These are phyloP conservation scores for Psilopsiagon aymara DNA, from an alignment of 2,113 vertebrate genomes.

Conservation along the genomic window DNA sequence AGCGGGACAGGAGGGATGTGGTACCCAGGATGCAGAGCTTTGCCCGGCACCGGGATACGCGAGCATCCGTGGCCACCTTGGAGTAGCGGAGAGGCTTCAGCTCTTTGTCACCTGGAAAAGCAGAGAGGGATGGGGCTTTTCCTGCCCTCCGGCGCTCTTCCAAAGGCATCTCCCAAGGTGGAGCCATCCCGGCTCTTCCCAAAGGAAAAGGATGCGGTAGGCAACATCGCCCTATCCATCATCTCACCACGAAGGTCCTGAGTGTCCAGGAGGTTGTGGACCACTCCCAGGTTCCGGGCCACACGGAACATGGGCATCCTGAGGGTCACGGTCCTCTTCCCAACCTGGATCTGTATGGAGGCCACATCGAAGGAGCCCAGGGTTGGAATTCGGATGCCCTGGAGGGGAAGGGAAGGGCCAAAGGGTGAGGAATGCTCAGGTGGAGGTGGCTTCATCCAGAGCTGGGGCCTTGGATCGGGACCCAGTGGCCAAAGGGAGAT, in stretches of 20 bases:
- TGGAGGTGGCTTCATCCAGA: not conserved
- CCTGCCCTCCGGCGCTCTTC: no score
- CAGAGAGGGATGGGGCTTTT: not conserved
- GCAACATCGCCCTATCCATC: not conserved
- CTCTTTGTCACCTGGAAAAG: not conserved
- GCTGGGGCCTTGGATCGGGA: fast-evolving
- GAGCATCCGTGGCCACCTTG: not conserved
- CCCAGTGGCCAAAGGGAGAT: not conserved
- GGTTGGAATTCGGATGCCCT: not conserved
- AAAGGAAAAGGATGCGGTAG: not conserved
- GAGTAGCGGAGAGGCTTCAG: not conserved
- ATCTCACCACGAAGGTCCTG: not conserved
- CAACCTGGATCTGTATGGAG: not conserved
- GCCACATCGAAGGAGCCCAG: not conserved
- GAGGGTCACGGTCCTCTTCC: not conserved
- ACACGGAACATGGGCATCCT: not conserved
- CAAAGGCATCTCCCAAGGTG: fast-evolving
- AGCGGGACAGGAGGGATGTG: not conserved
- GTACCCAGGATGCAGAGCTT: not conserved
- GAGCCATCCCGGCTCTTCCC: not conserved
- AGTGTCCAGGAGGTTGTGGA: not conserved
- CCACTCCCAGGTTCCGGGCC: not conserved
- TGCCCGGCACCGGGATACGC: fast-evolving
- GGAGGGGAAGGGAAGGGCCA: not conserved
- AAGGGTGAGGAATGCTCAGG: not conserved